Evolutionary conservation across 2,113 vertebrate genomes (phyloP).

Genomic region (Microcebus ravelobensis): DNA sequence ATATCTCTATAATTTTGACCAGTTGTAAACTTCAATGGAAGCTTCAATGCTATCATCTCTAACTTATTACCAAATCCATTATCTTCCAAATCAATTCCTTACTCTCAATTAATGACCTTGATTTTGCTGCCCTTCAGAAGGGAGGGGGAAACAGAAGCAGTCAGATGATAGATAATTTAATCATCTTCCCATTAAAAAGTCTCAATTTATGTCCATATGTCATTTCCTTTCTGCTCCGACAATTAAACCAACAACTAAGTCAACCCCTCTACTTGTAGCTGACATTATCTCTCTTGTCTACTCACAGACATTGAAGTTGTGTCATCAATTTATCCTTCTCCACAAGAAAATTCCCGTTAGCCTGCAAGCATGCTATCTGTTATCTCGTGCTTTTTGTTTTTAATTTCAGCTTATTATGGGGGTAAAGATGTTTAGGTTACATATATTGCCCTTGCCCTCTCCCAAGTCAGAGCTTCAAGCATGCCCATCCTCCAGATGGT

Average conservation of each 20-base stretch:
- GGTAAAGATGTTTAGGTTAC: no score
- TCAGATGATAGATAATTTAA: not conserved
- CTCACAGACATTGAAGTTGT: not conserved
- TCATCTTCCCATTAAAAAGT: not conserved
- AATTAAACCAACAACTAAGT: not conserved
- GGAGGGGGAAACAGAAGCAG: not conserved
- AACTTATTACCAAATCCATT: not conserved
- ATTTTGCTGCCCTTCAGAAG: not conserved
- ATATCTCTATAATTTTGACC: not conserved
- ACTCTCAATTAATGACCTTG: not conserved
- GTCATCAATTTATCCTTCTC: not conserved
- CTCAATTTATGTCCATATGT: not conserved
- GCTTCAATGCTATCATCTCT: not conserved
- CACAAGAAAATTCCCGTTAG: not conserved
- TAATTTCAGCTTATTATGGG: no score
- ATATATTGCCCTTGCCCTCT: no score
- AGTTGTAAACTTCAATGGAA: not conserved
- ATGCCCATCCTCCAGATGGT: no score
- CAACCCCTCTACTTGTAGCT: not conserved
- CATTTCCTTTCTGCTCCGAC: not conserved
- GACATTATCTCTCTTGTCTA: not conserved
- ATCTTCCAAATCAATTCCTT: not conserved
- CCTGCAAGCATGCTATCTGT: not conserved
- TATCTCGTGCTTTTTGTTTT: not conserved
- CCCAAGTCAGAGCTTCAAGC: no score